Evolutionary conservation across 2,888 invertebrate species (phyloP).

Genomic region (Steinernema carpocapsae): DNA sequence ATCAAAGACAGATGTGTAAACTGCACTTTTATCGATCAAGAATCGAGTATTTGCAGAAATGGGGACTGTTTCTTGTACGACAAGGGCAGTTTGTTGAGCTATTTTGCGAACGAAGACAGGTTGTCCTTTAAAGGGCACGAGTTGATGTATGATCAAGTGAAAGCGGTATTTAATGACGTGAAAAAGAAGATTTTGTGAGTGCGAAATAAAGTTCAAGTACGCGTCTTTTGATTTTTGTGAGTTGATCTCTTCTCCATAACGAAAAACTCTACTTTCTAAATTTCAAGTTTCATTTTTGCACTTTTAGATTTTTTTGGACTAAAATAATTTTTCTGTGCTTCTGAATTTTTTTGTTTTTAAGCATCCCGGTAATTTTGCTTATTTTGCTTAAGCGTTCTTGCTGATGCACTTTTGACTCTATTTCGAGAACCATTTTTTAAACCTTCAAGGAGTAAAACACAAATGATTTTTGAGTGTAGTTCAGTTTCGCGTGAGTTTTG

Average conservation of each 20-base stretch:
- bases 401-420: neutral
- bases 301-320: too few species aligned
- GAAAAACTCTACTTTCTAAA: too few species aligned
- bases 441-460: too few species aligned
- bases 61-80: neutral
- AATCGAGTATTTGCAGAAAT: neutral
- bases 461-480: too few species aligned
- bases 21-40: neutral
- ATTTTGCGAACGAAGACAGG: neutral
- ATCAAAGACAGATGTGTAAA: neutral
- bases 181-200: neutral
- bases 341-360: too few species aligned
- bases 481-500: too few species aligned
- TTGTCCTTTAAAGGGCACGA: slow-evolving; percentile 12
- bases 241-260: neutral
- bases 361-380: too few species aligned
- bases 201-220: neutral
- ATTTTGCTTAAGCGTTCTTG: neutral
- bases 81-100: neutral
- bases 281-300: too few species aligned
- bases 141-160: neutral
- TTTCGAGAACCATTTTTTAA: too few species aligned
- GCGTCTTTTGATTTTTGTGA: neutral
- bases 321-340: too few species aligned
- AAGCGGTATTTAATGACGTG: neutral